Base-by-base conservation (phyloP, 2,888 invertebrate species). In the Odontomyia ornata region DNA sequence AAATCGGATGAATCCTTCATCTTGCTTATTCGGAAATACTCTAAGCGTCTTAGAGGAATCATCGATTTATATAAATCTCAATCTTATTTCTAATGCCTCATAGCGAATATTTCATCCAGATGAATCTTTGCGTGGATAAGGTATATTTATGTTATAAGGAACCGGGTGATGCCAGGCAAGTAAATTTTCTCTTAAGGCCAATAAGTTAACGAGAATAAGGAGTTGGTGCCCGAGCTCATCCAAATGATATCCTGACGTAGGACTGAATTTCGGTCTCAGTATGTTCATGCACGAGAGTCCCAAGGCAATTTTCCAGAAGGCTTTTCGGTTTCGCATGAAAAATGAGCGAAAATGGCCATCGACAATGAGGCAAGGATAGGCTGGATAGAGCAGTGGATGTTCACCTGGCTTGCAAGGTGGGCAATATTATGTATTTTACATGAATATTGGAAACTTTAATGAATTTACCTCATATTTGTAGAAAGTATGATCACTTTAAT, bases 291-390 rank as follows among this genome's bases (percentile, higher is more conserved):
- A 15, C 4, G n/a, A 5, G 30, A 13, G 30, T 71, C 71, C 52
- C 71, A 47, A 71, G 71, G 71, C 47, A 71, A 71, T 71, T 71
- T 64, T 71, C 71, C 21, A 52, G 47, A 47, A 71, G 71, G 71
- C 71, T 71, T 28, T 71, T 25, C 30, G 28, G 15, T 46, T 47
- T 52, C 52, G 28, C 36, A 71, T 71, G 71, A 71, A 71, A 71
- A 71, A 71, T 71, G 71, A 47, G 9, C 21, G 5, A 23, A 71
- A 28, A n/a, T 28, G 23, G 30, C 52, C 52, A 52, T 52, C 52
- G 52, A 52, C 52, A 52, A 52, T 52, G 15, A 15, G n/a, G 52
- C 7, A 9, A 4, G 57, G 25, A 21, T 60, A 25, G 57, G 25
- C 4, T 1, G 23, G 11, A 60, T 60, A 60, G 23, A 25, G 21